A percentile compares a stretch with the other conserved stretches of the same genome.
Conservation (phyloP, 2,797 vertebrate species). For the Gadopsis marmoratus region DNA sequence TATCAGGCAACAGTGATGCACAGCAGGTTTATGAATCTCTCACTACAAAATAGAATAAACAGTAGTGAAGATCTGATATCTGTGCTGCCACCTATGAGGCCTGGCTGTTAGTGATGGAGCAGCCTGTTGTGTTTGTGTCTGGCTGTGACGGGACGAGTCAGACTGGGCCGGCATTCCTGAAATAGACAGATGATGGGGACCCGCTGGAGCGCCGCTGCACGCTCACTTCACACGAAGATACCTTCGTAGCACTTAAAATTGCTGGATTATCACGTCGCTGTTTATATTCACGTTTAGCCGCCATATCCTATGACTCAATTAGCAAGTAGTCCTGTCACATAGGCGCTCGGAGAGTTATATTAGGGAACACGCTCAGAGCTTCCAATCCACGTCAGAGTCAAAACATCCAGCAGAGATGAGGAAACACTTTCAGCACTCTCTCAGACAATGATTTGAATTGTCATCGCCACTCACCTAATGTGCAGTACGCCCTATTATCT, state of each 20-base stretch:
- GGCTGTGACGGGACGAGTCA: constrained; percentile 46
- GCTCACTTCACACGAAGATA: constrained; percentile 74
- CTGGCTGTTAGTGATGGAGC: constrained; percentile 32
- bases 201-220: constrained; percentile 59
- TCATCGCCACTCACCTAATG: constrained; percentile 62
- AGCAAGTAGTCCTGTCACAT: constrained; percentile 78
- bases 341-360: constrained; percentile 76
- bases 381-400: constrained; percentile 66
- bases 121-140: constrained; percentile 57
- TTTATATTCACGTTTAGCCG: constrained; percentile 82
- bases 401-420: constrained; percentile 74
- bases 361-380: constrained; percentile 73
- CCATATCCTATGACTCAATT: constrained; percentile 85
- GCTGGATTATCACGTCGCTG: constrained; percentile 83
- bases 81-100: constrained; percentile 20
- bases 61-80: constrained; percentile 16
- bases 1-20: constrained; percentile 24
- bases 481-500: constrained; percentile 44
- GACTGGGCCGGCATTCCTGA: constrained; percentile 62
- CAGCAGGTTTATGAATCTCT: constrained; percentile 28
- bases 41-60: constrained; percentile 19
- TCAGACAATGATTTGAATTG: constrained; percentile 59
- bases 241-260: constrained; percentile 83
- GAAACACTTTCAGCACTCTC: constrained; percentile 66
- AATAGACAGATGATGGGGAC: constrained; percentile 70